A percentile compares a stretch with the other conserved stretches of the same genome.
phyloP scores from a whole-genome alignment of 2,797 vertebrate species.

The Onychomys arenicola region DNA sequence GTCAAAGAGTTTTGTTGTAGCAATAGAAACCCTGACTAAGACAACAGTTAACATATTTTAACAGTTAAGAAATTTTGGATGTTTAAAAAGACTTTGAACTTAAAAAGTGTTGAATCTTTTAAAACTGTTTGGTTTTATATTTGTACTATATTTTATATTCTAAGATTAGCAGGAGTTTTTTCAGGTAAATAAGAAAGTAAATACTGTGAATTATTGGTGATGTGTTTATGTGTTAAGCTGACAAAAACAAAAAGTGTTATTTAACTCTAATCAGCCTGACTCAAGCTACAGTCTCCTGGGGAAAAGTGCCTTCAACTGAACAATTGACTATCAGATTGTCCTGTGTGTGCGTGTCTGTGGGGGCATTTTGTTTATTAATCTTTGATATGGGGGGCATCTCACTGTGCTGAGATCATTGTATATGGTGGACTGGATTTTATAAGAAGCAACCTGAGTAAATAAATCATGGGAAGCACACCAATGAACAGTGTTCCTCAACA shows the following conservation, averaged over 20 bases:
- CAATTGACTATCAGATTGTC: not conserved
- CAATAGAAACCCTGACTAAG: too few species aligned
- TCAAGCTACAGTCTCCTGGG: not conserved
- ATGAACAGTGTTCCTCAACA: not conserved
- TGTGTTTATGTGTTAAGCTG: not conserved
- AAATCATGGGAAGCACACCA: not conserved
- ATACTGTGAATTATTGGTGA: not conserved
- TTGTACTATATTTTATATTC: not conserved
- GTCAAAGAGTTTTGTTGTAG: too few species aligned
- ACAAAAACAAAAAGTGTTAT: not conserved
- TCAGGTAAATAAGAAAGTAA: not conserved
- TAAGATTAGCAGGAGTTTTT: not conserved
- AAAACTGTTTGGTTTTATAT: not conserved
- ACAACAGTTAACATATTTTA: not conserved
- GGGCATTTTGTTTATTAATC: not conserved
- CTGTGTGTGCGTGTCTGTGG: not conserved
- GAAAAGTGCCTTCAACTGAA: not conserved
- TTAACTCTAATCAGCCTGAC: not conserved
- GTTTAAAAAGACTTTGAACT: not conserved
- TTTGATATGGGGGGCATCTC: not conserved
- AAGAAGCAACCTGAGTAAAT: not conserved
- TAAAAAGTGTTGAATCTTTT: not conserved
- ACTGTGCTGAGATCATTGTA: not conserved
- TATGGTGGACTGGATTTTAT: not conserved
- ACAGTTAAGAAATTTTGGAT: not conserved